Evolutionary conservation across 2,797 vertebrate species (phyloP), one percentile per base, ranked within the genome.

Genomic region (Crenichthys baileyi): DNA sequence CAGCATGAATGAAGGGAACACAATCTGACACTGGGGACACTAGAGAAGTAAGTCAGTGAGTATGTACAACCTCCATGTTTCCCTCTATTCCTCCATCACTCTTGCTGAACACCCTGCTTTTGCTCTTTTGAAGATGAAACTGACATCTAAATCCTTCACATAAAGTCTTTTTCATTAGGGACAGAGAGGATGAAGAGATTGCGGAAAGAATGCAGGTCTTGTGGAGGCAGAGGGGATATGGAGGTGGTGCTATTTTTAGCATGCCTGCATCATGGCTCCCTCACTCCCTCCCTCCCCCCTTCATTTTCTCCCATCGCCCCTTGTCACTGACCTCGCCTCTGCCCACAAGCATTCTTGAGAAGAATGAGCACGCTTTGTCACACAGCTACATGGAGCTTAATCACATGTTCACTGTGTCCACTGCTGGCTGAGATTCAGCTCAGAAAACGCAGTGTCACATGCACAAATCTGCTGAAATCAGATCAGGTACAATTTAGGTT

Each of bases 211-310:
- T 44, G 31, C 50, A 65, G 77, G 74, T 77, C 79, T 67, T 53
- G 72, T 51, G 8, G 65, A 85, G 46, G 84, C 61, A 85, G 89
- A 83, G 79, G 75, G 80, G 80, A 77, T 31, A 84, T 80, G 82
- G 82, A 88, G 85, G 89, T 74, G 81, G 85, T 51, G 85, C 81
- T 92, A 93, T 92, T 91, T 93, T 84, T 92, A 91, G 88, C 80
- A 31, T 0, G 75, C 67, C 88, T 90, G 77, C 90, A 90, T 92
- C 92, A 90, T 84, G 51, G n/a, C 75, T 83, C 22, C 26, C 80
- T 77, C 81, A 75, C 67, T 78, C 77, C 82, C 75, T 81, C 26
- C 29, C 79, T 78, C 82, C 77, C 65, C 79, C 53, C 18, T 75
- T 79, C 67, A 56, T 82, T 84, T 80, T 85, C 81, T 83, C 76